Conservation (phyloP, 2,888 invertebrate species). For the Hofmannophila pseudospretella region DNA sequence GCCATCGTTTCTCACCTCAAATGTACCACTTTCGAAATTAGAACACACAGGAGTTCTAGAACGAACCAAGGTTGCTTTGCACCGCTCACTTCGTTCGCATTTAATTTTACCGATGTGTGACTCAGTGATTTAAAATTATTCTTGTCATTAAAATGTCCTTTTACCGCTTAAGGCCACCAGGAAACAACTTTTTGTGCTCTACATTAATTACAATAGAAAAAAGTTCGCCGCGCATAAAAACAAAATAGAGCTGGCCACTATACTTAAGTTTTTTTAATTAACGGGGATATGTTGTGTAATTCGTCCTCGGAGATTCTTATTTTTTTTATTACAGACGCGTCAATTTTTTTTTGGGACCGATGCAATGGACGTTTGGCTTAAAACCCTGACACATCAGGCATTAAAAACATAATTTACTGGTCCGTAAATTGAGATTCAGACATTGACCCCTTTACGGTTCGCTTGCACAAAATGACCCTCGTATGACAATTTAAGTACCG, state of each 20-base stretch:
- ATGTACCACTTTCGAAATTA: constrained; percentile 20
- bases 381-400: background rate
- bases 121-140: constrained; percentile 7
- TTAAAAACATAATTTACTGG: background rate
- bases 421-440: background rate
- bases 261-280: no score
- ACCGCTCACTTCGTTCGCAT: constrained; percentile 14
- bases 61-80: constrained; percentile 6
- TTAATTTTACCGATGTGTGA: constrained; percentile 5
- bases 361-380: background rate
- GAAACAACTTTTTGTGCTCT: constrained; percentile 17
- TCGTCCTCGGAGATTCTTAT: no score
- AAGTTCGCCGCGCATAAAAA: background rate
- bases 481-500: no score
- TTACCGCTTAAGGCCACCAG: constrained; percentile 26
- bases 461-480: no score
- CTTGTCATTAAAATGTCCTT: constrained; percentile 10
- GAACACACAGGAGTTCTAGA: constrained; percentile 19
- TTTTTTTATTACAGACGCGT: no score
- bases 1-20: no score
- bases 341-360: background rate
- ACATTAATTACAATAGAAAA: background rate
- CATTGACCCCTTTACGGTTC: background rate
- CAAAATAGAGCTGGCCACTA: no score
- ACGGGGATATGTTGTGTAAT: no score